phyloP scores from a whole-genome alignment of 2,888 invertebrate genomes.

The Cylloceria caligata region DNA sequence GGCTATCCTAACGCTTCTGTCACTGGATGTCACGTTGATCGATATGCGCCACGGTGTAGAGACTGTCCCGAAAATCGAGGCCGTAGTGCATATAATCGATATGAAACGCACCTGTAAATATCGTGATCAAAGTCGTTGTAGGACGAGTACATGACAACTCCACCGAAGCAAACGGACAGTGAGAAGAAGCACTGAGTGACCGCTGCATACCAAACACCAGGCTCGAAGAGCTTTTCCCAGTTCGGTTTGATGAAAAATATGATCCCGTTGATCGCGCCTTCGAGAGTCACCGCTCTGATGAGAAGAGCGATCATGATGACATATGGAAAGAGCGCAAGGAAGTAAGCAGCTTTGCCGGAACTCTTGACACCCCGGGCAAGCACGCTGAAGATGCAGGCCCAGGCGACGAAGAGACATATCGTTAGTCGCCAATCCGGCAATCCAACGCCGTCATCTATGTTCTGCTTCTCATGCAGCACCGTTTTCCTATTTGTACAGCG shows the following conservation, averaged over 20 bases:
- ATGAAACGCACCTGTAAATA: constrained; percentile 85
- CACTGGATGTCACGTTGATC: too few species aligned
- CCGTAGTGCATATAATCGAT: too few species aligned
- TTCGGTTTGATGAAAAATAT: constrained; percentile 89
- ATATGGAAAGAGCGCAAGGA: constrained; percentile 90
- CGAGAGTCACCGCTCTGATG: constrained; percentile 87
- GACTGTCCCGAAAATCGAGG: too few species aligned
- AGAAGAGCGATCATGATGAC: constrained; percentile 87
- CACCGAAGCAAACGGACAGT: constrained; percentile 88
- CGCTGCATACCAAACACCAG: constrained; percentile 88
- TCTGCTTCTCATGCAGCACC: constrained; percentile 85
- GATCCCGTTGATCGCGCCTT: constrained; percentile 88
- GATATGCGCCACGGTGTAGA: too few species aligned
- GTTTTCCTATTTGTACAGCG: constrained; percentile 83
- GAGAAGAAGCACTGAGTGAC: constrained; percentile 89
- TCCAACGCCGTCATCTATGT: constrained; percentile 87
- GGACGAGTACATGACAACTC: constrained; percentile 88
- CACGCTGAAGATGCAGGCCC: constrained; percentile 86
- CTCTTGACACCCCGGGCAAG: constrained; percentile 87
- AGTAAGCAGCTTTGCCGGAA: constrained; percentile 89
- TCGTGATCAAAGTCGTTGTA: constrained; percentile 88
- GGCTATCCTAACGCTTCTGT: too few species aligned
- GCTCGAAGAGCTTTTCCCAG: constrained; percentile 88
- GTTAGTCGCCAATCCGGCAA: constrained; percentile 86
- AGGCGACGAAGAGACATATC: constrained; percentile 86